Percentiles rank a stretch among this genome's conserved stretches.
These are phyloP conservation scores for Pseudonaja textilis DNA, from an alignment of 2,113 vertebrate species.

Conservation along the genomic window DNA sequence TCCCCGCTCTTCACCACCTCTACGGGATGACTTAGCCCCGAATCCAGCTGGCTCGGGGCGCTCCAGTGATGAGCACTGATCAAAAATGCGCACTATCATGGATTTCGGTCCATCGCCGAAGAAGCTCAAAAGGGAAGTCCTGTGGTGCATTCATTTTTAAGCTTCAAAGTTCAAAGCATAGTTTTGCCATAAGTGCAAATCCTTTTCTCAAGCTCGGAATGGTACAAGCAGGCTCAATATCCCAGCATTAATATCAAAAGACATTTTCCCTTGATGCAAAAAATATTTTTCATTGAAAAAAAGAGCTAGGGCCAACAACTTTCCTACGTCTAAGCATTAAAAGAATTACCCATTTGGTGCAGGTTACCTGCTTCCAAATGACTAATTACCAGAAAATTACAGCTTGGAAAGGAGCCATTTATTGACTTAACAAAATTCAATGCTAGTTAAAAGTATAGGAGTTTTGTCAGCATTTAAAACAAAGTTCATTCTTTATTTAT, in stretches of 20 bases:
- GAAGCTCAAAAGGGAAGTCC: too few relatives aligned
- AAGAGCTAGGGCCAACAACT: not conserved
- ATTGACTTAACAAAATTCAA: not conserved
- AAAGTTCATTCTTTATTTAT: not conserved
- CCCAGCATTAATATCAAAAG: conserved; percentile 1
- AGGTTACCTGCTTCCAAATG: not conserved
- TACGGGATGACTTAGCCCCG: too few relatives aligned
- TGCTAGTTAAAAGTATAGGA: not conserved
- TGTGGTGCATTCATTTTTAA: not conserved
- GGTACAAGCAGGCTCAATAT: not conserved
- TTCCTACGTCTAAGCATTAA: not conserved
- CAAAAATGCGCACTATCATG: too few relatives aligned
- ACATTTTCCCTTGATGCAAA: not conserved
- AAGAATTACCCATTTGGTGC: not conserved
- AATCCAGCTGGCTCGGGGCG: too few relatives aligned
- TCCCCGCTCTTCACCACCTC: too few relatives aligned
- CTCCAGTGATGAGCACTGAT: too few relatives aligned
- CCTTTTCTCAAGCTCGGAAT: not conserved
- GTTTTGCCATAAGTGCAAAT: not conserved
- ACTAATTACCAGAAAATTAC: conserved; percentile 9
- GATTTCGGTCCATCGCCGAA: too few relatives aligned
- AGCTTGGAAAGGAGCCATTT: not conserved
- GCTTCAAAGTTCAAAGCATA: conserved; percentile 3
- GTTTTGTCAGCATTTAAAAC: not conserved
- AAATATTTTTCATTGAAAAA: not conserved